These are phyloP conservation scores for Nemotelus nigrinus DNA, from an alignment of 2,888 invertebrate species.

Conservation along the genomic window DNA sequence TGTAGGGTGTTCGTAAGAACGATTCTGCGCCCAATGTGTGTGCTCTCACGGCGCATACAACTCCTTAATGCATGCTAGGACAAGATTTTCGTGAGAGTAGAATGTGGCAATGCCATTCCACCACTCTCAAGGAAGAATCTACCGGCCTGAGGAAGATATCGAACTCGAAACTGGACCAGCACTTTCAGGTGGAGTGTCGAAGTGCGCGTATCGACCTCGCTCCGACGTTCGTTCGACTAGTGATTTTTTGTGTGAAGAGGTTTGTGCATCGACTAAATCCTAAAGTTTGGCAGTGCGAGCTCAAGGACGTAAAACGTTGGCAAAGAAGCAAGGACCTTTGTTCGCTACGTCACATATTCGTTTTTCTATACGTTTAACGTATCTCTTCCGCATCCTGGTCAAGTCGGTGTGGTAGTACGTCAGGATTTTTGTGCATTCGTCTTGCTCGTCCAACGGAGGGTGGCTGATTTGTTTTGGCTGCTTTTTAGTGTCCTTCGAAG, in stretches of 20 bases:
- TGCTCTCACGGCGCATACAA: conserved; percentile 29
- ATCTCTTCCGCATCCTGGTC: conserved; percentile 19
- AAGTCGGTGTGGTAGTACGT: conserved; percentile 13
- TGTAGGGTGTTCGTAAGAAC: conserved; percentile 1
- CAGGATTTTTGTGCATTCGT: conserved; percentile 18
- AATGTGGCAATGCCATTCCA: conserved; percentile 23
- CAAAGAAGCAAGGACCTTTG: conserved; percentile 10
- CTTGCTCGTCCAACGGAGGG: background rate
- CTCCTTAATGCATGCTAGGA: conserved; percentile 4
- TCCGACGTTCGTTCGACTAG: background rate
- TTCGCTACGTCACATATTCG: background rate
- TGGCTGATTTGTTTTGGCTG: conserved; percentile 12
- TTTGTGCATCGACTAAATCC: conserved; percentile 16
- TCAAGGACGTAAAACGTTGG: background rate
- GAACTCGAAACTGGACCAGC: conserved; percentile 36
- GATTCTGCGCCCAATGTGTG: background rate
- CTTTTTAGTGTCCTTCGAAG: background rate
- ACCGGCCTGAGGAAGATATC: background rate
- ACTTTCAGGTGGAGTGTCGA: conserved; percentile 37
- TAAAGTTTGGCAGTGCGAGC: background rate
- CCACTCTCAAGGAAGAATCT: background rate
- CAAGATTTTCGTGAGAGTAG: background rate
- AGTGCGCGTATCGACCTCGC: conserved; percentile 28
- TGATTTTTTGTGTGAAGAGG: background rate
- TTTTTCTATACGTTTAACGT: conserved; percentile 13